Base-by-base conservation (phyloP, 2,113 vertebrate genomes). In the Pterophyllum scalare region DNA sequence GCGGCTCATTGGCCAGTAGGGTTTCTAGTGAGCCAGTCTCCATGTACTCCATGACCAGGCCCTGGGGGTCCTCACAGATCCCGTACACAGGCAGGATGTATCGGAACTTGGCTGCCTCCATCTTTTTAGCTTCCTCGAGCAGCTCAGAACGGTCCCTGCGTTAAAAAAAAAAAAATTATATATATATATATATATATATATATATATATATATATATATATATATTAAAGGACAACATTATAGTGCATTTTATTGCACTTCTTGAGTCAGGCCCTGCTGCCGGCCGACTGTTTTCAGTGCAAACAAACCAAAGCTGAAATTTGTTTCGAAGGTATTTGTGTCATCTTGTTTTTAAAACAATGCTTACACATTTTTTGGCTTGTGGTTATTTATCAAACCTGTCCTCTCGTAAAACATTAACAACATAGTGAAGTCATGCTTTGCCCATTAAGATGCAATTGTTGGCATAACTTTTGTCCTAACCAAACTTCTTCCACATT, bases 1-100 rank as follows among this genome's bases (percentile, higher is more conserved):
- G 91, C 0, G 96, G 96, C 93, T 98, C 97, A 0, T 96, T 95
- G 7, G 96, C 97, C 94, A 99, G 93, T 20, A 99, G 96, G 67
- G 96, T 98, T 88, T 99, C 98, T 91, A 99, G 92, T 3, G 98
- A 99, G 17, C 98, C 98, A 0, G 97, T 98, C 94, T 99, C 98
- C 98, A 99, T 99, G 94, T 97, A 99, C 87, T 99, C 98, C 98
- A 99, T 99, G 78, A 99, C 98, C 77, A 99, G 94, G 59, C 98
- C 98, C 43, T 97, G 97, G 0, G 98, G 97, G 62, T 98, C 97
- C 1, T 91, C 97, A 58, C 98, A 99, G 90, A 99, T 99, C 86
- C 98, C 98, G 0, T 99, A 99, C 54, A 99, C 98, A 0, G 98
- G 98, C 46, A 99, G 95, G 49, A 99, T 97, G 81, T 99, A 99